Base-by-base conservation (phyloP, 2,113 vertebrate genomes). In the Atherinomorus stipes region DNA sequence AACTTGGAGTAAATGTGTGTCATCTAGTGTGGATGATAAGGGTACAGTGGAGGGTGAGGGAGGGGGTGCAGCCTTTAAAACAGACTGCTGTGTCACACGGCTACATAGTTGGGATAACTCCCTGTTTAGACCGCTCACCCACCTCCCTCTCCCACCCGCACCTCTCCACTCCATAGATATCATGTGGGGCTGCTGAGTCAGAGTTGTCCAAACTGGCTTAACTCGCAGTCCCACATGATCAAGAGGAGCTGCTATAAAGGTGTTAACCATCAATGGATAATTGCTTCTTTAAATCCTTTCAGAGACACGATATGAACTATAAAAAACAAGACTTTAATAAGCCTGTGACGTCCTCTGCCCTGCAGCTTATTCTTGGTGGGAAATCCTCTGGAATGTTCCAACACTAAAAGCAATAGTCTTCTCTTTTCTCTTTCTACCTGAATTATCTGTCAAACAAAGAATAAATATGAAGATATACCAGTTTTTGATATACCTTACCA, bases 81-180 rank as follows among this genome's bases (percentile, higher is more conserved):
- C 76, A 81, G 45, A 77, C 76, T 88, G 86, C 88, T 84, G 82
- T 85, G 86, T 89, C 86, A 89, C 88, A 85, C 78, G 49, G 18
- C 71, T 71, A 68, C 76, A 84, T 80, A 63, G 63, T 69, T 63
- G 31, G 59, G 77, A 91, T 83, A 67, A 58, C 86, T 91, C 83
- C 80, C 7, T 52, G 73, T 89, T 88, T 85, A 88, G 79, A 77
- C 25, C 1, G 4, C 64, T 23, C 49, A 19, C 28, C 21, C 47
- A 25, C 49, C 37, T 18, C 65, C 15, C 34, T 8, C 38, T 60
- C 78, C 61, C 57, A 66, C 53, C 44, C 75, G 56, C 26, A 15
- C 63, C 51, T 25, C 56, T 49, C 28, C 13, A 7, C 54, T 65
- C 28, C 49, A 68, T 53, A 61, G 57, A 74, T 51, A 75, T 74